Conservation (phyloP, 2,888 invertebrate species). For the Patella caerulea region DNA sequence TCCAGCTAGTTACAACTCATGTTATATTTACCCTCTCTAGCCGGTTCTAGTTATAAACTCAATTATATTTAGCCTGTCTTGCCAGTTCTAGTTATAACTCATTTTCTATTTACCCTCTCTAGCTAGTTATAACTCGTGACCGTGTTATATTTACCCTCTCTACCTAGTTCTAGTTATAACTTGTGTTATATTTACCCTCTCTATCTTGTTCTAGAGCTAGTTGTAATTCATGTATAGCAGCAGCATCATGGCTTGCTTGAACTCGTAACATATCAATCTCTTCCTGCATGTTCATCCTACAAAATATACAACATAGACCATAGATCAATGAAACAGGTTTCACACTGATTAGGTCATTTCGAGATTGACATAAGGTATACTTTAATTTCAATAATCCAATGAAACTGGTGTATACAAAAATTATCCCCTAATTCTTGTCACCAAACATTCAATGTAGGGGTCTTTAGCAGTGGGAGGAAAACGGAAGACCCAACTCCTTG, state of each 20-base stretch:
- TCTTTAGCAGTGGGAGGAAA: no score
- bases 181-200: constrained; percentile 55
- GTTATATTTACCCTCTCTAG: no score
- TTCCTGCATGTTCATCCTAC: constrained; percentile 65
- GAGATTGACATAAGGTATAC: not conserved
- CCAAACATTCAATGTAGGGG: not conserved
- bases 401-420: not conserved
- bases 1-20: no score
- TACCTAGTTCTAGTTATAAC: not conserved
- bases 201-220: constrained; percentile 63
- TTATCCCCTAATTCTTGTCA: not conserved
- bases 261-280: constrained; percentile 65
- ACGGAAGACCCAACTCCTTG: no score
- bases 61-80: no score
- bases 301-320: constrained; percentile 6
- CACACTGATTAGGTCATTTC: not conserved
- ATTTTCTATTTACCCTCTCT: no score
- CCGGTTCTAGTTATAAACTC: no score
- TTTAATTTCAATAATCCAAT: not conserved
- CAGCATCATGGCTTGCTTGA: constrained; percentile 63
- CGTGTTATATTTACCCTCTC: not conserved
- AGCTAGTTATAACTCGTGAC: no score
- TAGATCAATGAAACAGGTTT: not conserved
- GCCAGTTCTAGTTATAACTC: no score
- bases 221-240: constrained; percentile 66